Base-by-base conservation (phyloP, 2,113 vertebrate genomes). In the Setophaga kirtlandii region DNA sequence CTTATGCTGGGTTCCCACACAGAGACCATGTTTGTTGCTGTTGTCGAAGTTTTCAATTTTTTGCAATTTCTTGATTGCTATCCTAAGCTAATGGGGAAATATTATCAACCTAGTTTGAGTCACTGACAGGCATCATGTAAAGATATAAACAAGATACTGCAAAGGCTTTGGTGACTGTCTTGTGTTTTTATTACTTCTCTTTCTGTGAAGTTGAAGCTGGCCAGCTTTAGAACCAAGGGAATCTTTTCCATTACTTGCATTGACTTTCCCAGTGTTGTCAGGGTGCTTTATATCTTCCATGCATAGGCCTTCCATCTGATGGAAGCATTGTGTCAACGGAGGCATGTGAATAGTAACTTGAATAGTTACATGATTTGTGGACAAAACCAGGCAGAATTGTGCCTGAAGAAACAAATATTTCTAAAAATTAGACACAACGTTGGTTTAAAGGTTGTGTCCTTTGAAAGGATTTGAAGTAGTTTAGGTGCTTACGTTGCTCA, bases 401-500 rank as follows among this genome's bases (percentile, higher is more conserved):
- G 52, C 68, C 53, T 84, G 73, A 88, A 80, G 76, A 96, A 95
- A 89, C 85, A 94, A 88, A 95, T 81, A 94, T 94, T 92, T 84
- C 52, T 78, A 78, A 97, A 96, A 96, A 95, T 92, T 90, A 90
- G 76, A 78, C 58, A 52, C 56, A 56, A 71, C 2, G 0, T 78
- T 94, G 85, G 94, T 96, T 78, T 93, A 97, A 97, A 97, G 96
- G 94, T 95, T 96, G 92, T 96, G 96, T 95, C 96, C 96, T 97
- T 96, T 97, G 96, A 94, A 97, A 90, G 94, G 96, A 96, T 96
- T 97, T 97, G 90, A 86, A 85, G 84, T 83, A 86, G 94, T 96
- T 96, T 94, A 95, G 94, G 96, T 97, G 76, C 97, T 95, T 97
- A 94, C 5, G 67, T 91, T 95, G 87, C 87, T 96, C 95, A 87